phyloP scores from a whole-genome alignment of 2,797 vertebrate genomes.

The Linurgus olivaceus region DNA sequence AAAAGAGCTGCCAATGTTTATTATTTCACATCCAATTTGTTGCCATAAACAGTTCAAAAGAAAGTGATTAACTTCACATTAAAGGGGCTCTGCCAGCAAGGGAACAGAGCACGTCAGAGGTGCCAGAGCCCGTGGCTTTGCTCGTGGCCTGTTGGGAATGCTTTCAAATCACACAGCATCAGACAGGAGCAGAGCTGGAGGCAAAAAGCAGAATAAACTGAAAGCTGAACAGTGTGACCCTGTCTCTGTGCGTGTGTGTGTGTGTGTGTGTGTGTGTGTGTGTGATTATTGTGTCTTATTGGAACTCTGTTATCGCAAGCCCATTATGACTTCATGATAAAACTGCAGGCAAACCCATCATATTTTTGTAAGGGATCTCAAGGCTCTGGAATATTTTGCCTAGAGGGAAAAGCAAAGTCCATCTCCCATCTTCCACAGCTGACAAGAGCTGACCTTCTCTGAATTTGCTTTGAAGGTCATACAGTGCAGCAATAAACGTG shows the following conservation, averaged over 20 bases:
- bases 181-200: not conserved
- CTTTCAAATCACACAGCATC: slow-evolving; percentile 33
- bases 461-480: not conserved
- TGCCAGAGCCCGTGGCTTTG: not conserved
- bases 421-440: not conserved
- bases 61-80: slow-evolving; percentile 10
- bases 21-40: slow-evolving; percentile 23
- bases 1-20: not conserved
- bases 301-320: not conserved
- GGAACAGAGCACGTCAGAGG: not conserved
- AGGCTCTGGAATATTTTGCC: slow-evolving; percentile 67
- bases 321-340: slow-evolving; percentile 50
- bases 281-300: slow-evolving; percentile 48
- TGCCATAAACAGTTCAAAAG: slow-evolving; percentile 13
- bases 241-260: not conserved
- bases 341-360: slow-evolving; percentile 7
- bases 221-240: not conserved
- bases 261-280: not conserved
- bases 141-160: not conserved
- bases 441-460: slow-evolving; percentile 31
- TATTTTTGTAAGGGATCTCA: slow-evolving; percentile 44
- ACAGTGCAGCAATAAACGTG: not conserved
- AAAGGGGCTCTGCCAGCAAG: not conserved
- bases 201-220: slow-evolving; percentile 23
- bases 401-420: not conserved